Base-by-base conservation (phyloP, 2,113 vertebrate genomes). In the Turnix velox region DNA sequence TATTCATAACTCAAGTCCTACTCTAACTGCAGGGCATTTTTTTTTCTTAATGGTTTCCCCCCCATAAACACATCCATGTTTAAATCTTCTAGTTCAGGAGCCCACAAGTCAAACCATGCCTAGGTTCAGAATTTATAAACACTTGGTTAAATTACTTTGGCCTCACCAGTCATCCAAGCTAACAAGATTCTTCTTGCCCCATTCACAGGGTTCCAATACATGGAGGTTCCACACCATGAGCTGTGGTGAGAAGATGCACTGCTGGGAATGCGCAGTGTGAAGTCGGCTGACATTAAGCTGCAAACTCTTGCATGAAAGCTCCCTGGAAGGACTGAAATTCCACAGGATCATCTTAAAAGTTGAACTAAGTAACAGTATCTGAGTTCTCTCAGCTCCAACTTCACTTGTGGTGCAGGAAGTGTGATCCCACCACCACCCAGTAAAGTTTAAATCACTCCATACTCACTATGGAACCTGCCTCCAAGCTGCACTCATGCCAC, bases 401-500 rank as follows among this genome's bases (percentile, higher is more conserved):
- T 45, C 62, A 43, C 33, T 23, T 20, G 39, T 42, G 14, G 48
- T 33, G 15, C 46, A 37, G 57, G 30, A 14, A 31, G 13, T 12
- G 20, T 2, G 0, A 66, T 51, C 20, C 18, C 58, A 73, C 18
- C 35, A 12, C 25, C 45, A n/a, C 59, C 19, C 1, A 35, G 39
- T 18, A 51, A 42, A 9, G 55, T 42, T 58, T 42, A 18, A 69
- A 57, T 45, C 35, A 12, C n/a, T 80, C 57, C 3, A 0, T 18
- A n/a, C 10, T 35, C 37, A 12, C 19, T 0, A 0, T 30, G 67
- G 78, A 51, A 55, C 45, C 35, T 23, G 8, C 27, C 49, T 45
- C 35, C 1, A 1, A 58, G 59, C 33, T 46, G 35, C 12, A 1
- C 30, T n/a, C 0, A 3, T 35, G 35, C 24, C 14, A 0, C 51